phyloP scores from a whole-genome alignment of 53 echinoderm and acorn worm species.

The Henricia sp. region DNA sequence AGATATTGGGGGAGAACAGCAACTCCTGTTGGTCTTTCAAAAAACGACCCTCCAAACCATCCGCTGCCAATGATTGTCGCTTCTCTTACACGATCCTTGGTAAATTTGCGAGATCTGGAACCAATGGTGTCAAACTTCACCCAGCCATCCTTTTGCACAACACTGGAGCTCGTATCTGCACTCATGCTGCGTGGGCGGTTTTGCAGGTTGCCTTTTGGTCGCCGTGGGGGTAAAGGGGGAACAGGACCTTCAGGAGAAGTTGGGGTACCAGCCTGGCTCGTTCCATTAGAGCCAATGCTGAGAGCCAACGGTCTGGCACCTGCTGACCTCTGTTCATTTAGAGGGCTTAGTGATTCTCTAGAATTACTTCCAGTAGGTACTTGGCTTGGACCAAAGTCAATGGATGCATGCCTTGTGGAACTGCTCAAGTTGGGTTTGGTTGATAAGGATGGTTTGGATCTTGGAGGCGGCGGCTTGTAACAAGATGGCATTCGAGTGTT shows the following conservation, averaged over 20 bases:
- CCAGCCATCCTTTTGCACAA: constrained; percentile 41
- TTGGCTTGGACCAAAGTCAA: constrained; percentile 9
- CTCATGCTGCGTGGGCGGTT: constrained; percentile 14
- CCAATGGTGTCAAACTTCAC: constrained; percentile 65
- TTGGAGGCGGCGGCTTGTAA: background rate
- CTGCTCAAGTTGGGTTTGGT: constrained; percentile 24
- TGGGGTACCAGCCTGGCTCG: background rate
- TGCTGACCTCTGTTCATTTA: constrained; percentile 8
- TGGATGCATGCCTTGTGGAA: constrained; percentile 42
- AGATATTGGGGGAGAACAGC: constrained; percentile 73
- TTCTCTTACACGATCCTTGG: constrained; percentile 22
- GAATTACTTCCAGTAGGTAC: constrained; percentile 13
- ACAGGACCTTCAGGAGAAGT: constrained; percentile 33
- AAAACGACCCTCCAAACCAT: constrained; percentile 65
- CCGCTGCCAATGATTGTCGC: constrained; percentile 54
- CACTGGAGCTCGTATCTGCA: constrained; percentile 3
- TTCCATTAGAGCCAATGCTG: constrained; percentile 9
- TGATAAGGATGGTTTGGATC: constrained; percentile 11
- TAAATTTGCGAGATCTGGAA: constrained; percentile 30
- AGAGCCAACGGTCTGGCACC: background rate
- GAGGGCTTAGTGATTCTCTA: background rate
- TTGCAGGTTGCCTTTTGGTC: constrained; percentile 16
- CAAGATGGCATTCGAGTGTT: constrained; percentile 28
- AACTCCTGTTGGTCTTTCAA: constrained; percentile 87
- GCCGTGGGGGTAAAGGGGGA: constrained; percentile 41